Evolutionary conservation across 1,140 invertebrate species (phyloP), one percentile per base, ranked within the genome.

Genomic region (Aplysia californica): DNA sequence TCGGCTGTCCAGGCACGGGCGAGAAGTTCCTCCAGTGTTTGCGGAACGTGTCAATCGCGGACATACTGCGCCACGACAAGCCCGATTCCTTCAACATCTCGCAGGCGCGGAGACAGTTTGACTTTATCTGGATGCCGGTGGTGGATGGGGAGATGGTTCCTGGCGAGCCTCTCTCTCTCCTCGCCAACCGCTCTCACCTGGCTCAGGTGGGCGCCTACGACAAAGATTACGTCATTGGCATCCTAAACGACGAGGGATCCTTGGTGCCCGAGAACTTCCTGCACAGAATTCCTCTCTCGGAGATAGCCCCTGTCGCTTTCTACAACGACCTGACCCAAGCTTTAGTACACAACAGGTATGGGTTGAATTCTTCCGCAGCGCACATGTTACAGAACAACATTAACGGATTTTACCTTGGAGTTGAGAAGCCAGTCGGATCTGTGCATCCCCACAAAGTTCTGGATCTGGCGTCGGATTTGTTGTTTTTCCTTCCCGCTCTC

Each of bases 201-300:
- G 15, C 35, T n/a, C 23, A 50, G n/a, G 21, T 64, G 6, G 15
- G 41, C 23, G 58, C 41, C 1, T 65, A 33, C 21, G n/a, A 31
- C 15, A 75, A 75, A n/a, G 72, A 75, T 64, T 75, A 65, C 55
- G 1, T 75, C 1, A 31, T 75, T n/a, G 61, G 72, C n/a, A 26
- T 61, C 3, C 41, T 65, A 4, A 65, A 75, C 38, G 26, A 75
- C 61, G 61, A 75, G 35, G 72, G 61, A 3, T 58, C 31, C 2
- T 50, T 66, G 56, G 6, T 75, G 33, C 5, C 56, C 6, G 20
- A 29, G 1, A 65, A 75, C 55, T 75, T 75, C 56, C 26, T 75
- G 1, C 10, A 55, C 23, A 6, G 36, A 3, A 29, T 75, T 6
- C n/a, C 58, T 2, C 31, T 66, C 6, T 2, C 10, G 23, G 29